Conservation (phyloP, 2,113 vertebrate species). For the Passerina amoena region DNA sequence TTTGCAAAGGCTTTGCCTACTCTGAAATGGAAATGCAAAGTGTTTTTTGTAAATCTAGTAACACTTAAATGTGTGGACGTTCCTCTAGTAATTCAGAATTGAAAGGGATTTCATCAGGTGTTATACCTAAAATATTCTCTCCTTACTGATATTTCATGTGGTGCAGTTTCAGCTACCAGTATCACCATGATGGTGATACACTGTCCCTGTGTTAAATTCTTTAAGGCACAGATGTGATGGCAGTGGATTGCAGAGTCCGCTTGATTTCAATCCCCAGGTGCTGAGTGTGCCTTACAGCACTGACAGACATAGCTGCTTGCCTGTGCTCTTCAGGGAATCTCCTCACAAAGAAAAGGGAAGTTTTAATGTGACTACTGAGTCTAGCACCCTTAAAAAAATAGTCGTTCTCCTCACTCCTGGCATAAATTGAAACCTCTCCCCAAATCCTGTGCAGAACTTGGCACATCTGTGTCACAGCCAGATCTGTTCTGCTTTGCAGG, state of each 20-base stretch:
- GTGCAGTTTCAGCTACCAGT: not conserved
- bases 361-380: not conserved
- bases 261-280: not conserved
- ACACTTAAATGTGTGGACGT: not conserved
- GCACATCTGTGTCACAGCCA: not conserved
- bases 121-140: not conserved
- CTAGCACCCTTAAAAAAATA: not conserved
- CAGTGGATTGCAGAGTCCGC: not conserved
- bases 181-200: not conserved
- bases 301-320: not conserved
- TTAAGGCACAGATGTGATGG: not conserved
- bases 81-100: not conserved
- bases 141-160: not conserved
- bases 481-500: not conserved
- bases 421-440: not conserved
- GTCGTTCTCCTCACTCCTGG: not conserved
- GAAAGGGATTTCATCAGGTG: not conserved
- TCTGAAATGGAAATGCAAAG: not conserved
- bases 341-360: not conserved
- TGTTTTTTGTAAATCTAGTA: not conserved
- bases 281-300: not conserved
- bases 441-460: not conserved
- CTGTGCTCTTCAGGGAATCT: not conserved
- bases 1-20: not conserved
- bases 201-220: not conserved